Evolutionary conservation across 2,113 vertebrate genomes (phyloP).

Genomic region (Heterotis niloticus): DNA sequence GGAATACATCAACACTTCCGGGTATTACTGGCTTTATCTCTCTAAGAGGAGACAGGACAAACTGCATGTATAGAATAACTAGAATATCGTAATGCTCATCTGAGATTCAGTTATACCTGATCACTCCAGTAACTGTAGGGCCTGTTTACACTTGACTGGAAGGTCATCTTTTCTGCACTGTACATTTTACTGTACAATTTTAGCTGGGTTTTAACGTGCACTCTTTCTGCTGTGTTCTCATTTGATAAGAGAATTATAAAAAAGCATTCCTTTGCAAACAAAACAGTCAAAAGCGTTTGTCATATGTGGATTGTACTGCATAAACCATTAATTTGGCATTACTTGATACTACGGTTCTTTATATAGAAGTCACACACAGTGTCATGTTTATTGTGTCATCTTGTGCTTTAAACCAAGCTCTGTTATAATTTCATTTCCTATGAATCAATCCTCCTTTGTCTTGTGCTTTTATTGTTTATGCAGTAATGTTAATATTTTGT

Average conservation of each 20-base stretch:
- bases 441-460: not conserved
- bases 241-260: not conserved
- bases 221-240: not conserved
- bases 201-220: not conserved
- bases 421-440: not conserved
- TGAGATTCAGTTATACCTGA: constrained; percentile 21
- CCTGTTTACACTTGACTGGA: not conserved
- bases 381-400: not conserved
- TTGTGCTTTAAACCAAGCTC: not conserved
- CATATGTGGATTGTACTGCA: not conserved
- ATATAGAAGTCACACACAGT: not conserved
- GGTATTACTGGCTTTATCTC: not conserved
- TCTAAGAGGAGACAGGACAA: constrained; percentile 4
- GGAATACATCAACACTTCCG: not conserved
- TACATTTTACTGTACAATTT: constrained; percentile 8
- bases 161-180: not conserved
- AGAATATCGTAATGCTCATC: constrained; percentile 16
- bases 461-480: too few species aligned
- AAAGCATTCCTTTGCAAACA: not conserved
- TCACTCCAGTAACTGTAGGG: not conserved
- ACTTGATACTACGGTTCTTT: not conserved
- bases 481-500: not conserved
- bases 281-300: not conserved
- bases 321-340: not conserved
- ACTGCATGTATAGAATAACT: constrained; percentile 7